These are phyloP conservation scores for Pao palembangensis DNA, from an alignment of 2,113 vertebrate genomes.

Conservation along the genomic window DNA sequence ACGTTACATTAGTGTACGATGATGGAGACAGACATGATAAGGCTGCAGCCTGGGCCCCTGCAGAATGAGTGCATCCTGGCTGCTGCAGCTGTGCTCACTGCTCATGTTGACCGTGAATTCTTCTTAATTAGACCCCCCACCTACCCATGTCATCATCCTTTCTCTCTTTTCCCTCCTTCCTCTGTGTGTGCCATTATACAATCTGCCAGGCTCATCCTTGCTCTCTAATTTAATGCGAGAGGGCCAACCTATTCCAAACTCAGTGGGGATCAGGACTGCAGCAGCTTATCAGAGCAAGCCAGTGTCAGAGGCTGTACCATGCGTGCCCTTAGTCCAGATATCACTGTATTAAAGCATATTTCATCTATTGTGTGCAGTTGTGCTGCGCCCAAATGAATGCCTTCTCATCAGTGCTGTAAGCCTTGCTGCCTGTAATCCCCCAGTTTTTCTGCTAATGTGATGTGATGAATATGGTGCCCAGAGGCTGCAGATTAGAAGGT, in stretches of 20 bases:
- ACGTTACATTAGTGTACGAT: constrained; percentile 17
- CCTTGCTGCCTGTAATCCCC: constrained; percentile 37
- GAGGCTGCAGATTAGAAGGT: constrained; percentile 35
- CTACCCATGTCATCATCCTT: background rate
- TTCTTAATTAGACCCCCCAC: constrained; percentile 10
- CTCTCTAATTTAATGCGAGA: constrained; percentile 42
- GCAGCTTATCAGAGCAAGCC: constrained; percentile 55
- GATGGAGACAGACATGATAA: constrained; percentile 40
- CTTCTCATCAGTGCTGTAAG: constrained; percentile 26
- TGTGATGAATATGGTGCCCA: constrained; percentile 25
- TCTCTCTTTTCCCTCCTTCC: background rate
- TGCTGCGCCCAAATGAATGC: constrained; percentile 28
- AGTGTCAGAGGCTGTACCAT: constrained; percentile 38
- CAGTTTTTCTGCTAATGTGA: constrained; percentile 34
- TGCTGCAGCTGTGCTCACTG: constrained; percentile 9
- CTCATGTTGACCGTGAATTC: constrained; percentile 20
- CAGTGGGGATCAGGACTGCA: constrained; percentile 43
- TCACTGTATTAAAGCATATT: constrained; percentile 40
- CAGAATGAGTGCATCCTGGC: background rate
- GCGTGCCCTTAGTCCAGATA: constrained; percentile 30
- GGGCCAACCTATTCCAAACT: constrained; percentile 57
- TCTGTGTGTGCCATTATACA: constrained; percentile 41
- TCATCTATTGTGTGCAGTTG: constrained; percentile 39
- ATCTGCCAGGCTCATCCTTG: constrained; percentile 29
- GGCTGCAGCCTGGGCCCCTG: constrained; percentile 12